A percentile compares a stretch with the other conserved stretches of the same genome.
Evolutionary conservation across 30 jellyfish, hydroid and myxozoan genomes (phyloP).

Genomic region (Sanderia malayensis): DNA sequence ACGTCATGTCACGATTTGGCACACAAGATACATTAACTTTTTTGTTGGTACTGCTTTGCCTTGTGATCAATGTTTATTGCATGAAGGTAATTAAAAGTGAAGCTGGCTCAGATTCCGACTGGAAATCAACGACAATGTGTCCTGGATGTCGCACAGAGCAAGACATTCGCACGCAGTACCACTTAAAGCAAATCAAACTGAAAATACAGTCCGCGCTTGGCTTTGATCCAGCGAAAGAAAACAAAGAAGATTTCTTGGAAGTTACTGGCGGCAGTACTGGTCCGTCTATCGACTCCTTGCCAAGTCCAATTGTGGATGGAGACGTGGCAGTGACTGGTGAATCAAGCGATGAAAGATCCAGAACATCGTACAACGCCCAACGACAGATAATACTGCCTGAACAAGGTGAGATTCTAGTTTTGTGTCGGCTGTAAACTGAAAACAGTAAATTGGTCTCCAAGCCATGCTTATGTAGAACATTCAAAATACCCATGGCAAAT

Average conservation of each 20-base stretch:
- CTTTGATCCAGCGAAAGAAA: background rate
- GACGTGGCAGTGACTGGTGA: constrained; percentile 6
- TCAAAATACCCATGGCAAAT: too few species aligned
- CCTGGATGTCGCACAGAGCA: background rate
- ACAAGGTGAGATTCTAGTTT: background rate
- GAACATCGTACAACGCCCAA: background rate
- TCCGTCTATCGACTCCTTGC: background rate
- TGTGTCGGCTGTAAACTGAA: too few species aligned
- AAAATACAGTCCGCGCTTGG: constrained; percentile 12
- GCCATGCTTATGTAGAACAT: too few species aligned
- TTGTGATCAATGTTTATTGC: too few species aligned
- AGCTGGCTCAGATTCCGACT: too few species aligned
- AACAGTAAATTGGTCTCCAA: too few species aligned
- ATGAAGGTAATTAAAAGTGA: too few species aligned
- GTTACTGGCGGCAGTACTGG: too few species aligned
- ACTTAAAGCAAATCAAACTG: background rate
- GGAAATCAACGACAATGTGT: too few species aligned
- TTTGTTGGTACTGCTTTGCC: too few species aligned
- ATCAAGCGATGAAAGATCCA: background rate
- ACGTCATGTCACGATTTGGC: too few species aligned
- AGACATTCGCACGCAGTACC: constrained; percentile 1
- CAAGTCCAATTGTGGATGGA: background rate
- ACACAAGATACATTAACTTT: too few species aligned
- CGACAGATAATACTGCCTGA: background rate
- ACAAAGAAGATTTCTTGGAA: background rate